These are phyloP conservation scores for Melipona quadrifasciata DNA, from an alignment of 1,140 invertebrate species.

Conservation along the genomic window DNA sequence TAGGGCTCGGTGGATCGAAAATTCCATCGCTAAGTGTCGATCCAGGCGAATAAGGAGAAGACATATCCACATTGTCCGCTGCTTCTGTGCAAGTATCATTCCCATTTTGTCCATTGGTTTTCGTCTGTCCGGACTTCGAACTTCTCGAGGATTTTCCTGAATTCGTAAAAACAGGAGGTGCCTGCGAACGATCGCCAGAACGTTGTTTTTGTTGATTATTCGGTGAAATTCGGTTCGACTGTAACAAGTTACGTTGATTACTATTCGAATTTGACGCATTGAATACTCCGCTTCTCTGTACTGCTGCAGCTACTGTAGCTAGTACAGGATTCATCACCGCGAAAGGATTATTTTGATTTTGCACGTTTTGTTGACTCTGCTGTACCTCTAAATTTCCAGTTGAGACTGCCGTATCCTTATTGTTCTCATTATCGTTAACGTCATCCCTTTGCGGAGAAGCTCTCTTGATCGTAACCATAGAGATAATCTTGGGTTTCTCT, in stretches of 20 bases:
- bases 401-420: slow-evolving; percentile 63
- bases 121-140: slow-evolving; percentile 65
- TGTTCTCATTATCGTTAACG: slow-evolving; percentile 59
- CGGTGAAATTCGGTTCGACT: slow-evolving; percentile 80
- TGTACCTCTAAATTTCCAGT: slow-evolving; percentile 71
- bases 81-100: slow-evolving; percentile 74
- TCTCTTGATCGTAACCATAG: slow-evolving; percentile 79
- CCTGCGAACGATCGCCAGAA: slow-evolving; percentile 72
- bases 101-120: slow-evolving; percentile 77
- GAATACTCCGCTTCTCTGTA: slow-evolving; percentile 78
- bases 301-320: slow-evolving; percentile 79
- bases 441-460: slow-evolving; percentile 73
- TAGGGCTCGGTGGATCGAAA: slow-evolving; percentile 89
- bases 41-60: slow-evolving; percentile 92
- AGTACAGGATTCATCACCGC: slow-evolving; percentile 78
- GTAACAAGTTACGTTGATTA: slow-evolving; percentile 72
- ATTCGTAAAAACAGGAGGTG: slow-evolving; percentile 77
- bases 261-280: slow-evolving; percentile 67
- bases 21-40: slow-evolving; percentile 92
- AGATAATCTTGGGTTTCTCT: slow-evolving; percentile 80
- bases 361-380: slow-evolving; percentile 64
- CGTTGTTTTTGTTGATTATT: slow-evolving; percentile 75
- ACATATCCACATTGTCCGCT: slow-evolving; percentile 84
- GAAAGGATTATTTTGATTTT: slow-evolving; percentile 70
- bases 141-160: slow-evolving; percentile 45